Conservation (phyloP, 2,888 invertebrate species). For the Ennomos fuscantarius region DNA sequence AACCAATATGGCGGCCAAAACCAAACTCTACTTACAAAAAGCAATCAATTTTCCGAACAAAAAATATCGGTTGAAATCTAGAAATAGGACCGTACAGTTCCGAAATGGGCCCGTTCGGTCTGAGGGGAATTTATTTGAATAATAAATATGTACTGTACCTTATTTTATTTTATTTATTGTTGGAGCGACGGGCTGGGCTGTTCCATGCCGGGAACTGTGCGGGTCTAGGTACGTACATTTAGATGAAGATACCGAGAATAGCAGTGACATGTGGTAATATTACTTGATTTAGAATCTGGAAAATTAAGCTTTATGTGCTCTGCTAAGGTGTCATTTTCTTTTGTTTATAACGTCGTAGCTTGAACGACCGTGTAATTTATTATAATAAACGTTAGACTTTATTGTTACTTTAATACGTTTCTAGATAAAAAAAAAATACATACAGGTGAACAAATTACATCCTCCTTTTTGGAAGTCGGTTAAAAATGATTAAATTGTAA, state of each 20-base stretch:
- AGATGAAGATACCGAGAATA: constrained; percentile 3
- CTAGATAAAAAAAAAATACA: too few relatives aligned
- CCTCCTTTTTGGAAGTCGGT: too few relatives aligned
- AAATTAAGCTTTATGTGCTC: neutral
- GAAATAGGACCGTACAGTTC: constrained; percentile 4
- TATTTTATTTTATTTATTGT: constrained; percentile 8
- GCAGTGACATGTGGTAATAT: neutral
- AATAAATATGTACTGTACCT: constrained; percentile 10
- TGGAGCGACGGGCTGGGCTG: neutral
- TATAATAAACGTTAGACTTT: too few relatives aligned
- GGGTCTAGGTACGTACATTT: neutral
- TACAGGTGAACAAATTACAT: too few relatives aligned
- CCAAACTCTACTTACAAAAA: neutral
- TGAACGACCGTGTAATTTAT: too few relatives aligned
- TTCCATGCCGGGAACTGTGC: neutral
- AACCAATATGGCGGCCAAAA: too few relatives aligned
- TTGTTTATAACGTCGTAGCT: too few relatives aligned
- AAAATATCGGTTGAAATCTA: constrained; percentile 6
- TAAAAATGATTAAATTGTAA: too few relatives aligned
- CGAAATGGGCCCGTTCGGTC: constrained; percentile 11
- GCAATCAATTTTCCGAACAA: neutral
- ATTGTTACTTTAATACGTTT: too few relatives aligned
- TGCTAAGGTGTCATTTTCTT: too few relatives aligned
- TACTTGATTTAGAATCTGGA: neutral
- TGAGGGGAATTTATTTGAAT: constrained; percentile 18